Base-by-base conservation (phyloP, 2,888 invertebrate species). In the Pinctada fucata region DNA sequence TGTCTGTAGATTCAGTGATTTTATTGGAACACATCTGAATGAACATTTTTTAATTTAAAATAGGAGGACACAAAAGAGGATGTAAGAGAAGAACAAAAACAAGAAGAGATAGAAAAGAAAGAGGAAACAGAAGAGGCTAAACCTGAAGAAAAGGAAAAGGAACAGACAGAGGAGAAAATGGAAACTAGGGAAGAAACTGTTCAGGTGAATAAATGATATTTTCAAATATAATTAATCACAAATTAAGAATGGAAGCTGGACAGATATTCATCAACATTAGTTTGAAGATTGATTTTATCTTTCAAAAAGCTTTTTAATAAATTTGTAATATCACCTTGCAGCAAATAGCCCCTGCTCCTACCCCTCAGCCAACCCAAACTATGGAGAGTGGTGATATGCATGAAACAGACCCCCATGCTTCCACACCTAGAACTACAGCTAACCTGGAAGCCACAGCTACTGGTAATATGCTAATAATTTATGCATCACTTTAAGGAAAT, bases 361-460 rank as follows among this genome's bases (percentile, higher is more conserved):
- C 79, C n/a, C 79, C 79, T 3, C 75, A 75, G 16, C 79, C 75
- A 5, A 58, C 72, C 8, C 71, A 72, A 48, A 66, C 76, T 45
- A 67, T 66, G 47, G 74, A 74, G 8, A 66, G 66, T 16, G 74
- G 74, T 31, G 74, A 74, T 13, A 10, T 47, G 5, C 73, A 78
- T 52, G 76, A 76, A 58, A 67, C 67, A 67, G 85, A 85, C 65
- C 85, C 84, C 6, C 81, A 84, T 76, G 83, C 83, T 31, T 69
- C 78, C 1, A 83, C 83, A 31, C 83, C 85, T 51, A 85, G 84
- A 76, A 83, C 86, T 75, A 84, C 81, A 71, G 83, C 87, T 76
- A 85, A 87, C 73, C 79, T 87, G 47, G 87, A 88, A 71, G 87
- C 88, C n/a, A 87, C 88, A 48, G 88, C 88, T 13, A 88, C 88